Conservation (phyloP, 2,113 vertebrate genomes). For the Fulmarus glacialis region DNA sequence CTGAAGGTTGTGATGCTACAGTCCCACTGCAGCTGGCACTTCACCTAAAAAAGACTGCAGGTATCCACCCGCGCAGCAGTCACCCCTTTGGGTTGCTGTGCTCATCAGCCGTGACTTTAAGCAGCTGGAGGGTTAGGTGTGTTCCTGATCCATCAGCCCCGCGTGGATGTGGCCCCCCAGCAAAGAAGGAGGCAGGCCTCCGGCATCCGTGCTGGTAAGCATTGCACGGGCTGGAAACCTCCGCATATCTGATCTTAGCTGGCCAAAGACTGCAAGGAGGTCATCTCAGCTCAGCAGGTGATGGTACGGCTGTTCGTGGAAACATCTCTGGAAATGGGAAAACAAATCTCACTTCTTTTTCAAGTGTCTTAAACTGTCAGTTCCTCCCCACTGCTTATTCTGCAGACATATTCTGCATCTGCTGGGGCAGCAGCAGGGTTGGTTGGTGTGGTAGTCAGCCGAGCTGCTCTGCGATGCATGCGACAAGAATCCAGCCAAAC, state of each 20-base stretch:
- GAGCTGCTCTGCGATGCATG: background rate
- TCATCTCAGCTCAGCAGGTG: background rate
- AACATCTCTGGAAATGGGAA: background rate
- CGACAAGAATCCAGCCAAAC: background rate
- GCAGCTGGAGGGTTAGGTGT: background rate
- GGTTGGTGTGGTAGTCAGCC: background rate
- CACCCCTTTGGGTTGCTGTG: background rate
- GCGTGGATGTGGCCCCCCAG: background rate
- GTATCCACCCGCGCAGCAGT: background rate
- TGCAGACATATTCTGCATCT: background rate
- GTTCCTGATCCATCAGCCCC: background rate
- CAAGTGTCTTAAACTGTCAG: too few relatives aligned
- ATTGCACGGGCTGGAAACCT: background rate
- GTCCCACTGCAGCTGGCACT: background rate
- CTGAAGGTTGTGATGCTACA: background rate
- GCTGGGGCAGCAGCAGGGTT: background rate
- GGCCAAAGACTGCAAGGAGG: background rate
- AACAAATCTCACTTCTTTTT: background rate
- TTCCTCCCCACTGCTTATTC: background rate
- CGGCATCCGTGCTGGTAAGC: background rate
- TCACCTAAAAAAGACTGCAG: background rate
- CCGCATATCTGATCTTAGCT: background rate
- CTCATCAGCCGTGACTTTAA: background rate
- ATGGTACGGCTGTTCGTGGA: background rate
- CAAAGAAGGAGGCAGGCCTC: background rate